phyloP scores from a whole-genome alignment of 2,888 invertebrate genomes.

The Hirtodrosophila duncani region DNA sequence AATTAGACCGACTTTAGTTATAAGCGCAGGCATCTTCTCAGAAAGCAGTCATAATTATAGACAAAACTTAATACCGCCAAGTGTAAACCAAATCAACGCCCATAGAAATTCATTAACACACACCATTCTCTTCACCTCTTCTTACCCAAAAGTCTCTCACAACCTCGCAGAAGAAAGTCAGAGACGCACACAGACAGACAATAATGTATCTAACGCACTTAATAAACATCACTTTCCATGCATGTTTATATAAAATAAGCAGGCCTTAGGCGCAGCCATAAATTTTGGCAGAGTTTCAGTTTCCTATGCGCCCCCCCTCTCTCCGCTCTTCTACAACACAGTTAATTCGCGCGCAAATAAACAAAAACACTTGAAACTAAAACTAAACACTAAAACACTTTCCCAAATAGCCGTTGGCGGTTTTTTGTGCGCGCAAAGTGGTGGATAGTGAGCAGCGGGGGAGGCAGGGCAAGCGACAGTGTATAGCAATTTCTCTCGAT shows the following conservation, averaged over 20 bases:
- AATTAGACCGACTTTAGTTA: too few relatives aligned
- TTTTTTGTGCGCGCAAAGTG: slow-evolving; percentile 24
- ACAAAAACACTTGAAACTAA: slow-evolving; percentile 35
- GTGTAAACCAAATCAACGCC: slow-evolving; percentile 23
- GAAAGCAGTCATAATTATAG: background rate
- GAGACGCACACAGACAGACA: too few relatives aligned
- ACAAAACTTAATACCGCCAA: slow-evolving; percentile 2
- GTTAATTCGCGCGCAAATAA: slow-evolving; percentile 39
- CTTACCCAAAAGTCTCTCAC: too few relatives aligned
- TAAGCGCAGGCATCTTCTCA: too few relatives aligned
- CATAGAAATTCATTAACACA: too few relatives aligned
- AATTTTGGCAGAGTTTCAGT: slow-evolving; percentile 22
- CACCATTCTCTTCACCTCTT: too few relatives aligned
- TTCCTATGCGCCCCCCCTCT: slow-evolving; percentile 18
- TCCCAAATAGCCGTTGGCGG: slow-evolving; percentile 49
- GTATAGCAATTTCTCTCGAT: too few relatives aligned
- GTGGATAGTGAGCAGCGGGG: background rate
- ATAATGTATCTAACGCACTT: too few relatives aligned
- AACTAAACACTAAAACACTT: slow-evolving; percentile 43
- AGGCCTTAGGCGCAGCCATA: slow-evolving; percentile 39
- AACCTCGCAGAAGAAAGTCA: too few relatives aligned
- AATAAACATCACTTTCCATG: slow-evolving; percentile 40
- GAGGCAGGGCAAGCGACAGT: slow-evolving; percentile 1
- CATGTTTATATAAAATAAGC: slow-evolving; percentile 27
- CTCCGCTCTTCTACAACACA: background rate